Conservation (phyloP, 2,888 invertebrate genomes). For the Bhutanitis thaidina region DNA sequence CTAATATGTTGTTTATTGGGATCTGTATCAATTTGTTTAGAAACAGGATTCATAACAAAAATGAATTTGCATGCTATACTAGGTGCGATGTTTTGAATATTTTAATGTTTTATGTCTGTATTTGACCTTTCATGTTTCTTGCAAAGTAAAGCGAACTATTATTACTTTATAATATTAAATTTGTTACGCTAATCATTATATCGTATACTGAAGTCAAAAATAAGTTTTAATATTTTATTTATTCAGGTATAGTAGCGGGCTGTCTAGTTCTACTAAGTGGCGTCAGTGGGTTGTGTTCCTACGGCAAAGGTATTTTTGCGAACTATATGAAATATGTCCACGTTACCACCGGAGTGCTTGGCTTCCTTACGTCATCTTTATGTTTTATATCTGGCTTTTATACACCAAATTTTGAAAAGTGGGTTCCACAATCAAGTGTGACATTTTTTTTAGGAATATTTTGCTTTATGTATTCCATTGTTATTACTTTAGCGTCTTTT, state of each 20-base stretch:
- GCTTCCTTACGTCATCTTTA: conserved; percentile 32
- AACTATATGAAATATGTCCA: conserved; percentile 24
- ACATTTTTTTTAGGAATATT: conserved; percentile 31
- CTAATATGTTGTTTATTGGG: conserved; percentile 24
- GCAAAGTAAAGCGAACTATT: no score
- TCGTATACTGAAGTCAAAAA: no score
- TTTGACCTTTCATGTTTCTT: no score
- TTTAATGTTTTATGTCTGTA: no score
- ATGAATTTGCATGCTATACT: conserved; percentile 3
- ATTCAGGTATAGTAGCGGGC: conserved; percentile 28
- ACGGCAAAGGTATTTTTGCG: conserved; percentile 8
- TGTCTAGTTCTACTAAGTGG: conserved; percentile 21
- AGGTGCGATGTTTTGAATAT: neutral
- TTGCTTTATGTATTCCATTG: conserved; percentile 34
- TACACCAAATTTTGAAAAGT: conserved; percentile 31
- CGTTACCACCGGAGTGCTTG: conserved; percentile 27
- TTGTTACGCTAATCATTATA: no score
- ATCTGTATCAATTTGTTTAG: conserved; percentile 7
- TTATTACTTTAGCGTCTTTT: conserved; percentile 23
- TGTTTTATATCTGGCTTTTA: conserved; percentile 40
- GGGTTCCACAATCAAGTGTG: conserved; percentile 33
- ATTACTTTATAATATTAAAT: no score
- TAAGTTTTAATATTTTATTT: no score
- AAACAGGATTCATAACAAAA: neutral
- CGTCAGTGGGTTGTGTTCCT: conserved; percentile 25